Base-by-base conservation (phyloP, 23 tunicate genomes). In the Corella eumyota region DNA sequence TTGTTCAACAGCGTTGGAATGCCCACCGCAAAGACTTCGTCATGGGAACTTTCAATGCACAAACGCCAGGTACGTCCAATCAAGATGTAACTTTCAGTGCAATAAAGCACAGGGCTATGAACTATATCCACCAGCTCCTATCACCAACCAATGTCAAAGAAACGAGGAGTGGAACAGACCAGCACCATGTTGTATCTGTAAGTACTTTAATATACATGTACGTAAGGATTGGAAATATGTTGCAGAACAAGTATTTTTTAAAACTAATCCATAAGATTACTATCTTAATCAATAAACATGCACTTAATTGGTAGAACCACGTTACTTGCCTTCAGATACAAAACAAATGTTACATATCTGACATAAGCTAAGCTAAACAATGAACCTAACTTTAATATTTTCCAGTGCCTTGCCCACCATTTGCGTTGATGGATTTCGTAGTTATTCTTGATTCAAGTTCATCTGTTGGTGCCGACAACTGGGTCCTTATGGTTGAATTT, bases 11-110 rank as follows among this genome's bases (percentile, higher is more conserved):
- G 73, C 73, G 20, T 34, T 54, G 9, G 62, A 68, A 35, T 68
- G 73, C 37, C 25, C 29, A 1, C 2, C 1, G 21, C 66, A 32
- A 45, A 40, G 27, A 2, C 31, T 70, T 19, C 27, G 34, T 4
- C 66, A 70, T 35, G 76, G 76, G 26, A 28, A 9, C 11, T 21
- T 56, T 7, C 28, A 22, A 13, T 70, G 76, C 40, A 70, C 76
- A 24, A 32, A 70, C 57, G 66, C 46, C 2, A 70, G 59, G 58
- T 70, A 40, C 27, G 76, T 70, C 27, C 58, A 60, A 44, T 70
- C 76, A 4, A 28, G 22, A 29, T 70, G 76, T 32, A 36, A 38
- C 1, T 70, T 58, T 17, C 27, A 37, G 36, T 70, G 76, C 66
- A 38, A 58, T 4, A 40, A 29, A 24, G 53, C 32, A 15, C 57